A percentile compares a stretch with the other conserved stretches of the same genome.
Conservation (phyloP, 2,113 vertebrate species). For the Thryonomys swinderianus region DNA sequence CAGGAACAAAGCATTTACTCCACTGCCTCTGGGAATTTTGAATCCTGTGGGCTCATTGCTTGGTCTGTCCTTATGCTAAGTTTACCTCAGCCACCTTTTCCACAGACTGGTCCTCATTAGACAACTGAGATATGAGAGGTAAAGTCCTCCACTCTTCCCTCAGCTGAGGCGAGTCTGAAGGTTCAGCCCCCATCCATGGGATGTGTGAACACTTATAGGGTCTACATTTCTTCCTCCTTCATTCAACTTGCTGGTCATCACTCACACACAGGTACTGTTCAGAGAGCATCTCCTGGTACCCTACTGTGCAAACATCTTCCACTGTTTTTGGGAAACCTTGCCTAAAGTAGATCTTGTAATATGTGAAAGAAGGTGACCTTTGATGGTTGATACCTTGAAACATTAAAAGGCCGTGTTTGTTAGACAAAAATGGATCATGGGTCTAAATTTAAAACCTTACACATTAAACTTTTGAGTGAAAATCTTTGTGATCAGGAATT, state of each 20-base stretch:
- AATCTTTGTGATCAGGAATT: background rate
- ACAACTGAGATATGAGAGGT: background rate
- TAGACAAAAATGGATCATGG: background rate
- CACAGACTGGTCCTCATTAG: background rate
- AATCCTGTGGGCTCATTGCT: background rate
- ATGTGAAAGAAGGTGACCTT: background rate
- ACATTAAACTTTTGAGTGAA: background rate
- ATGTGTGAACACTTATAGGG: background rate
- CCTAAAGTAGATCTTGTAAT: background rate
- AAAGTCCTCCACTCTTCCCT: background rate
- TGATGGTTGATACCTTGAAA: background rate
- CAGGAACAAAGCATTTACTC: background rate
- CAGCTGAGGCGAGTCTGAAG: background rate
- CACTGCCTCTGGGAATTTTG: background rate
- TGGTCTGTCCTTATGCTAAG: background rate
- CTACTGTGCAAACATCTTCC: background rate
- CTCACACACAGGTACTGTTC: background rate
- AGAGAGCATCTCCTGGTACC: background rate
- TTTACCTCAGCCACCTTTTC: background rate
- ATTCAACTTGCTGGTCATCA: background rate
- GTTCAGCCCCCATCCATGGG: too few species aligned
- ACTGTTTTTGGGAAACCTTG: background rate
- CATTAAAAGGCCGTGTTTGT: background rate
- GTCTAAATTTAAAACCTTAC: constrained; percentile 12
- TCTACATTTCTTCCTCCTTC: background rate